Base-by-base conservation (phyloP, 2,888 invertebrate genomes). In the Spisula solida region DNA sequence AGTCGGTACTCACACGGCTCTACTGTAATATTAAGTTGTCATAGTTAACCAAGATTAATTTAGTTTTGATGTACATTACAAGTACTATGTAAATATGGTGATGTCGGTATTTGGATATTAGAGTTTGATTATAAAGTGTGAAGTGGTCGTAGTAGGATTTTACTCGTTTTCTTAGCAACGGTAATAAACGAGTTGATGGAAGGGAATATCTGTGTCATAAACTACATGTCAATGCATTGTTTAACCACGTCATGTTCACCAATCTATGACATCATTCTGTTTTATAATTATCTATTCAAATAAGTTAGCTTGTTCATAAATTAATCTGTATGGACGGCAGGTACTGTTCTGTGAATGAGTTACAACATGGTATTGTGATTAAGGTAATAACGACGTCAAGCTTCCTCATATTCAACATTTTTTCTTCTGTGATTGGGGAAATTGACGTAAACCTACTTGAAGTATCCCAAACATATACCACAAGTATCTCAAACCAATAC, bases 41-140 rank as follows among this genome's bases (percentile, higher is more conserved):
- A 75, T 34, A 34, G 75, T 75, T 75, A 18, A 34, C 75, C 16
- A 75, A 34, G 75, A 75, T 75, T 75, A 75, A 75, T 75, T 75
- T 75, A 14, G 34, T 75, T 75, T 75, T 75, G 14, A 75, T 75
- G 34, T 75, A 16, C 75, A 75, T 31, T 75, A 75, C 34, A 75
- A 75, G 75, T 75, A 75, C 34, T 34, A 31, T 75, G 75, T 75
- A 75, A 75, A 75, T 75, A 75, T 14, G 31, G 75, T 16, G 75
- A 75, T 34, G 14, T 18, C 75, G 31, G 75, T 75, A 75, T 31
- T 75, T 75, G 31, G 75, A 75, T 75, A 34, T 75, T 75, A 75
- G 12, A 75, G 75, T 75, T 75, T 75, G 75, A 75, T 75, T 34
- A 34, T 75, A 34, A 75, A 16, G 31, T 75, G 75, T 18, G 12